These are phyloP conservation scores for Nyctereutes procyonoides DNA, from an alignment of 2,113 vertebrate species.

Conservation along the genomic window DNA sequence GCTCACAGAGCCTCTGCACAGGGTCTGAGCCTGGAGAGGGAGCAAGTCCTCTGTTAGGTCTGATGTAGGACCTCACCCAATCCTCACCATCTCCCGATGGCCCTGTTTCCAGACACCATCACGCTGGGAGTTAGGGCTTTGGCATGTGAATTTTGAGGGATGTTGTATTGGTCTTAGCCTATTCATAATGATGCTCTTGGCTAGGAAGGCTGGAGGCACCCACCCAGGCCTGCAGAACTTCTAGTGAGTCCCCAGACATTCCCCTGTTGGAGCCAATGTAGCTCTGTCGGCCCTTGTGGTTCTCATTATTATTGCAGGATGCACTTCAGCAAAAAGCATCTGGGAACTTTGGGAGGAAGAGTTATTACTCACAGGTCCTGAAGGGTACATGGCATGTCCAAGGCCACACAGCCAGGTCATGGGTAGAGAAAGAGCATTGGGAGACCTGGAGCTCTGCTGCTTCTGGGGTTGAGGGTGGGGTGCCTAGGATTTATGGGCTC, in stretches of 20 bases:
- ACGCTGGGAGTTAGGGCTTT: neutral
- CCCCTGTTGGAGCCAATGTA: neutral
- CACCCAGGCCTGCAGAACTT: neutral
- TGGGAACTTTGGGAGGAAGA: neutral
- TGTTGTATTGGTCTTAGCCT: neutral
- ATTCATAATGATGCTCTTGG: neutral
- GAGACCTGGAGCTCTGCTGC: neutral
- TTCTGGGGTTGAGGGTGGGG: no score
- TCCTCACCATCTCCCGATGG: neutral
- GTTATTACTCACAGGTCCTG: neutral
- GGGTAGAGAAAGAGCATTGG: no score
- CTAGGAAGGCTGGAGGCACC: no score
- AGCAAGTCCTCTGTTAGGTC: neutral
- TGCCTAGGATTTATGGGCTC: neutral
- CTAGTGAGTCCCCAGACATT: no score
- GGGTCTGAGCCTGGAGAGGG: fast-evolving
- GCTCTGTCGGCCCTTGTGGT: neutral
- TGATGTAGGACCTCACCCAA: neutral
- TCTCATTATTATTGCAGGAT: neutral
- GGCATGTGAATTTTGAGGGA: neutral
- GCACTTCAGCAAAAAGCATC: neutral
- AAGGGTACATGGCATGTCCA: no score
- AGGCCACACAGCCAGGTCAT: no score
- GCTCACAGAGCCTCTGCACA: no score
- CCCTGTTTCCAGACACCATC: neutral